These are phyloP conservation scores for Lutjanus argentimaculatus DNA, from an alignment of 2,797 vertebrate genomes.

Conservation along the genomic window DNA sequence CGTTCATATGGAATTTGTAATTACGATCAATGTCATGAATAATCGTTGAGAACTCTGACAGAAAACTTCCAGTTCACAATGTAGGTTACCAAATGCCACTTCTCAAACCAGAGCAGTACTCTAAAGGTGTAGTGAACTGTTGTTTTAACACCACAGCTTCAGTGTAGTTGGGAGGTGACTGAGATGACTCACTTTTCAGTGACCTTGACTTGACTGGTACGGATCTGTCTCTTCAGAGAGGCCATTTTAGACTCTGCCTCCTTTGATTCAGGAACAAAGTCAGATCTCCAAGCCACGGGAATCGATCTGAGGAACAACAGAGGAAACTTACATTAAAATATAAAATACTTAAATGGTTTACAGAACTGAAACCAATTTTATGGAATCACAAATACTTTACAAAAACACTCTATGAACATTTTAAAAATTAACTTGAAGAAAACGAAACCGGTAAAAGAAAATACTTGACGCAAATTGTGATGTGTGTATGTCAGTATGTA, in stretches of 20 bases:
- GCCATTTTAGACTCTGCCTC: constrained; percentile 84
- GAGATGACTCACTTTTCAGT: constrained; percentile 79
- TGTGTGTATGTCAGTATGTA: neutral
- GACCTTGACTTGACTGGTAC: constrained; percentile 72
- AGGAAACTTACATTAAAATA: neutral
- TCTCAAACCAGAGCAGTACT: neutral
- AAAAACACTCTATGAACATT: neutral
- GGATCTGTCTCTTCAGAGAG: constrained; percentile 85
- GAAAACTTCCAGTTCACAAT: too few relatives aligned
- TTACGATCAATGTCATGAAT: too few relatives aligned
- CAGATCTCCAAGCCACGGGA: constrained; percentile 88
- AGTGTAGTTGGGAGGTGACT: accelerated
- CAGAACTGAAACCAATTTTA: neutral
- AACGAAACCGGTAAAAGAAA: too few relatives aligned
- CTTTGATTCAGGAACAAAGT: constrained; percentile 90
- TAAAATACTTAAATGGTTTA: neutral
- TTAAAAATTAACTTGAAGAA: neutral
- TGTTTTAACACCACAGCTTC: neutral
- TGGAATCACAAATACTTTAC: neutral
- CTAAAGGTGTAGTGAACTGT: neutral
- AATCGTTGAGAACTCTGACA: too few relatives aligned
- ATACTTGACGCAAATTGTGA: neutral
- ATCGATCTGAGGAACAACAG: constrained; percentile 82
- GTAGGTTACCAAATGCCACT: too few relatives aligned
- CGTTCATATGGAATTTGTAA: too few relatives aligned